Evolutionary conservation across 2,888 invertebrate species (phyloP).

Genomic region (Bugulina stolonifera): DNA sequence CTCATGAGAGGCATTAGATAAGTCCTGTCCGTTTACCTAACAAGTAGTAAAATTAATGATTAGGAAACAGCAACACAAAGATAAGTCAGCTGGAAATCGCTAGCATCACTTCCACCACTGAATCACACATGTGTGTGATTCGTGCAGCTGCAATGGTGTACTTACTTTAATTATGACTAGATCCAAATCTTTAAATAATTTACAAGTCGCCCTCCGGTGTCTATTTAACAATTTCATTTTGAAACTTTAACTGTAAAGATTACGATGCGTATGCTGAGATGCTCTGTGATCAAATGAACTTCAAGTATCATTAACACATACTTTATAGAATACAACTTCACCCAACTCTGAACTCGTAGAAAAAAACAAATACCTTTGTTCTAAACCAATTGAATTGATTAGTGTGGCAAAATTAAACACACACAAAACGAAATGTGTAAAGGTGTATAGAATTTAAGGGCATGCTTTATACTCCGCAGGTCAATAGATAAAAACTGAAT

Average conservation of each 20-base stretch:
- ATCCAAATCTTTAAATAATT: constrained; percentile 10
- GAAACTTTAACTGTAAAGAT: neutral
- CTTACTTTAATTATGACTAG: neutral
- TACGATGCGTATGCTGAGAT: neutral
- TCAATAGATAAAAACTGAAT: neutral
- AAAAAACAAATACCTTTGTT: constrained; percentile 23
- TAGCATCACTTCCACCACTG: too few species aligned
- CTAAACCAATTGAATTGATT: constrained; percentile 19
- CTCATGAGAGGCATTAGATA: constrained; percentile 50
- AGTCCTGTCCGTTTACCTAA: constrained; percentile 53
- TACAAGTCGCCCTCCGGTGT: neutral
- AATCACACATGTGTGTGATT: too few species aligned
- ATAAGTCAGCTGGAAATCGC: neutral
- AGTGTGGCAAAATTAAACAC: constrained; percentile 14
- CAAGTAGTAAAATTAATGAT: constrained; percentile 27
- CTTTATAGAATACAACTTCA: neutral
- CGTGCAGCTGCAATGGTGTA: too few species aligned
- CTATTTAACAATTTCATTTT: constrained; percentile 15
- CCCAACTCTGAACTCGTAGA: neutral
- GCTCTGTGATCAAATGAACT: neutral
- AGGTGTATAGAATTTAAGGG: neutral
- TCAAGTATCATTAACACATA: neutral
- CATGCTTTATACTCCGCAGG: neutral
- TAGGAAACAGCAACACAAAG: neutral
- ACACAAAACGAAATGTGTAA: constrained; percentile 5